Base-by-base conservation (phyloP, 2,113 vertebrate genomes). In the Smithornis capensis region DNA sequence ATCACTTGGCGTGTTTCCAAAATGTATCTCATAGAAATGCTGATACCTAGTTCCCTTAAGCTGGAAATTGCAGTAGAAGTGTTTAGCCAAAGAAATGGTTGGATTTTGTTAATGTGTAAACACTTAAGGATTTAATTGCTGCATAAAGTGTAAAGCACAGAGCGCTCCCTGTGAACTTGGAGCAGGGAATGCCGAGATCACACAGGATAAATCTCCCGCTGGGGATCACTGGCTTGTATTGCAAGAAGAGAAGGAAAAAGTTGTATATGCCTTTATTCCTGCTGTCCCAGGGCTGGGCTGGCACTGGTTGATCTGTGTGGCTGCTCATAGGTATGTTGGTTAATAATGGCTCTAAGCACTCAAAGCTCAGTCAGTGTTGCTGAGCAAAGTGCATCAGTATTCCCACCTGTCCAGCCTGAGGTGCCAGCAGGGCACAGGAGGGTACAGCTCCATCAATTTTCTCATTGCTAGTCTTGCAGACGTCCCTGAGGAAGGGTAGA, bases 41-140 rank as follows among this genome's bases (percentile, higher is more conserved):
- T 90, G 78, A 60, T 95, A 94, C 69, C 62, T 82, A 19, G 33
- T 90, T 89, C 64, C 59, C 42, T 77, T 90, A 91, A 89, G 83
- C 84, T 74, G 50, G 69, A 87, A 91, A 63, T 95, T 81, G 64
- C 80, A 67, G 90, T 83, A 69, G 38, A 83, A 76, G 67, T 77
- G 44, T 92, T 94, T 80, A 92, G 81, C 63, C 59, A 80, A 78
- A 42, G 59, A 77, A 88, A 49, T 29, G 24, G 60, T 69, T 9
- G 19, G 56, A 33, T 84, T 95, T 81, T 87, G 45, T 74, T 62
- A 31, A 68, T 62, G 59, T 2, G 2, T 77, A 56, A 82, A 57
- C 45, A 31, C 42, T 18, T 81, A 16, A 65, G 56, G 71, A 19
- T 90, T 53, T 73, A 70, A 75, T 83, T 84, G 89, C 73, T 70